These are phyloP conservation scores for Pachypeltis micranthus DNA, from an alignment of 1,140 invertebrate species.

Conservation along the genomic window DNA sequence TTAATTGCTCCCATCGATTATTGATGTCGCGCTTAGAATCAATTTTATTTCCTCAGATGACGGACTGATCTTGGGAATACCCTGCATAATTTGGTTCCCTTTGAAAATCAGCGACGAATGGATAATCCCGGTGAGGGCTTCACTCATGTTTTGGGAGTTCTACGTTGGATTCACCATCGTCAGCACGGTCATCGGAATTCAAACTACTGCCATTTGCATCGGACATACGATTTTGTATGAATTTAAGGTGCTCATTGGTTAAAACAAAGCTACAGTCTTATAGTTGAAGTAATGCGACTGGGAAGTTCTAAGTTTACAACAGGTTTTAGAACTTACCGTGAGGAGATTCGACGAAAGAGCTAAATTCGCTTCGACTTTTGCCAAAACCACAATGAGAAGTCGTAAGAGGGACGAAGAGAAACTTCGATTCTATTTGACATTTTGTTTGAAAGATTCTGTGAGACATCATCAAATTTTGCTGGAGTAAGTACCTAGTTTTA, in stretches of 20 bases:
- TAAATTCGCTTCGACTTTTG: not conserved
- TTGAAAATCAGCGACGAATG: not conserved
- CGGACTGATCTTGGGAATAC: not conserved
- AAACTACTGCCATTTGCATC: not conserved
- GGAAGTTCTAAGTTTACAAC: not conserved
- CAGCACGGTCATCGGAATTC: not conserved
- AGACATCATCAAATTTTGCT: not conserved
- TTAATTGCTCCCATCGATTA: too few species aligned
- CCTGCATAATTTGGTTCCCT: not conserved
- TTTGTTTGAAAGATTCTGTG: not conserved
- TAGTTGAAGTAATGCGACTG: too few species aligned
- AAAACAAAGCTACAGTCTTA: too few species aligned
- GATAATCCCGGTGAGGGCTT: not conserved
- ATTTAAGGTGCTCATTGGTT: not conserved
- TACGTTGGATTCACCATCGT: not conserved
- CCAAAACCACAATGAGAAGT: not conserved
- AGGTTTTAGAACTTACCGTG: not conserved
- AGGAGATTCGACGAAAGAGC: not conserved
- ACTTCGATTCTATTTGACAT: not conserved
- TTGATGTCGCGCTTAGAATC: too few species aligned
- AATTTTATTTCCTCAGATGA: too few species aligned
- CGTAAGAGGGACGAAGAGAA: not conserved
- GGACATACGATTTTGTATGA: not conserved
- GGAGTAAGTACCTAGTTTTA: not conserved
- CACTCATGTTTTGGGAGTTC: not conserved